phyloP scores from a whole-genome alignment of 2,888 invertebrate genomes.

The Himalopsyche japonica region DNA sequence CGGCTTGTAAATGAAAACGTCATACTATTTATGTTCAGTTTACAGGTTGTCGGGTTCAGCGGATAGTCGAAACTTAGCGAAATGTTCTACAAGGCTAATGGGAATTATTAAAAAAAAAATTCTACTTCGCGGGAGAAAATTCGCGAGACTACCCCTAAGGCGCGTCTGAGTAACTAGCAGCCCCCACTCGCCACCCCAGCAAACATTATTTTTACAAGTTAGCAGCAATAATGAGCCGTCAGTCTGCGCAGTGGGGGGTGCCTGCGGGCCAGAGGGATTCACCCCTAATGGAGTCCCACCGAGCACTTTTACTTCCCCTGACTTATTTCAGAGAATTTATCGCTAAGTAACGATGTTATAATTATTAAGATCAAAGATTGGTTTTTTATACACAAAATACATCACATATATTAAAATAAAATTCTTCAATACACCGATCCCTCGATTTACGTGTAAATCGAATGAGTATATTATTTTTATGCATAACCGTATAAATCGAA shows the following conservation, averaged over 20 bases:
- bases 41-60: no score
- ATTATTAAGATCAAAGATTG: background rate
- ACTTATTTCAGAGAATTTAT: background rate
- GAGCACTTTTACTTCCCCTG: background rate
- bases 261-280: slow-evolving; percentile 3
- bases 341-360: background rate
- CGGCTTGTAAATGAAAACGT: no score
- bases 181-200: slow-evolving; percentile 13
- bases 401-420: no score
- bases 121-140: background rate
- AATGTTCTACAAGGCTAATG: no score
- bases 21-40: no score
- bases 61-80: no score
- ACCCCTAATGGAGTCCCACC: slow-evolving; percentile 22
- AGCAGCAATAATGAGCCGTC: slow-evolving; percentile 41
- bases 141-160: background rate
- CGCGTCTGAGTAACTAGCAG: background rate
- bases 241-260: slow-evolving; percentile 33
- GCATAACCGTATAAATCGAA: no score
- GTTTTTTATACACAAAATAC: background rate
- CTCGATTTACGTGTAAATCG: no score
- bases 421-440: no score
- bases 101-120: no score
- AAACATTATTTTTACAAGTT: slow-evolving; percentile 39
- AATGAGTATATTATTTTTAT: no score